Evolutionary conservation across 2,113 vertebrate species (phyloP).

Genomic region (Motacilla alba): DNA sequence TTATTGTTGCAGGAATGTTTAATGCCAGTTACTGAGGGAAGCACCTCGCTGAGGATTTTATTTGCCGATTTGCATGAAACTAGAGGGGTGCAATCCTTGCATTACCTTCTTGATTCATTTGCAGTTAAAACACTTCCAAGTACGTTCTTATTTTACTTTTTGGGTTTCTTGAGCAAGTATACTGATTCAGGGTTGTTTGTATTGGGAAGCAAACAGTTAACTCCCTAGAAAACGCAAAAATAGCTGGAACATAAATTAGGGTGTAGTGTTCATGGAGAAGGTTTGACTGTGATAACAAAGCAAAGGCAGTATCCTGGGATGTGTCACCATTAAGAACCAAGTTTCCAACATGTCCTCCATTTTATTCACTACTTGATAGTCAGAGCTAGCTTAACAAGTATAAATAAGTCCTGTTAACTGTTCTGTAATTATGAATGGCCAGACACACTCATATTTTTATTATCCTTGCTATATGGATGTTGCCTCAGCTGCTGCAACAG

Average conservation of each 20-base stretch:
- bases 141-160: background rate
- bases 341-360: background rate
- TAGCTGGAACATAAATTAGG: background rate
- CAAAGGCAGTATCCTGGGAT: background rate
- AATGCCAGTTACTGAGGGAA: background rate
- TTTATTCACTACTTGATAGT: background rate
- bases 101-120: background rate
- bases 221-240: background rate
- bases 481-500: background rate
- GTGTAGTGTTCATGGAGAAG: background rate
- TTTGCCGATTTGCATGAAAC: background rate
- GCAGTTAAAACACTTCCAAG: background rate
- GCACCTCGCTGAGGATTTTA: background rate
- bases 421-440: background rate
- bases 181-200: background rate
- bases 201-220: background rate
- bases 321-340: background rate
- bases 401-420: background rate
- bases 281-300: background rate
- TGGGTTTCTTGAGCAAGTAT: background rate
- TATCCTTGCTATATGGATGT: background rate
- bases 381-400: background rate
- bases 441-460: background rate
- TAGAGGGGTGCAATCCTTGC: background rate
- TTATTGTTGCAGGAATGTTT: background rate